These are phyloP conservation scores for Meloidogyne chitwoodi DNA, from an alignment of 1,140 invertebrate species.

Conservation along the genomic window DNA sequence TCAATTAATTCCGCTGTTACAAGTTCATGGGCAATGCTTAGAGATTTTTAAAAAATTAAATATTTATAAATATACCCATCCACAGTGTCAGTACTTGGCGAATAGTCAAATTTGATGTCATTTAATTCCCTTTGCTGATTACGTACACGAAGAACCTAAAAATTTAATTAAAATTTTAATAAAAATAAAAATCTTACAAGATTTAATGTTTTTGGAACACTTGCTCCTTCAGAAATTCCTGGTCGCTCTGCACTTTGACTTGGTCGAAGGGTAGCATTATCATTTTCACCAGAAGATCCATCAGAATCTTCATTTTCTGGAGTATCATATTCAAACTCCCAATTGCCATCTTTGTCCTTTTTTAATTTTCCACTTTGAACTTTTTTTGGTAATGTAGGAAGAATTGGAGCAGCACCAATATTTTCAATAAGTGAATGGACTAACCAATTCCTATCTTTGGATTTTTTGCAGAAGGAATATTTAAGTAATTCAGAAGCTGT, in stretches of 20 bases:
- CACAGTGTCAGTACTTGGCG: constrained; percentile 75
- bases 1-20: constrained; percentile 89
- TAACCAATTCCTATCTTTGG: constrained; percentile 86
- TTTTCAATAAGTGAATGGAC: constrained; percentile 63
- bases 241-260: background rate
- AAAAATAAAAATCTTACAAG: constrained; percentile 34
- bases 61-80: constrained; percentile 68
- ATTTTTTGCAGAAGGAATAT: constrained; percentile 98
- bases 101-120: constrained; percentile 94
- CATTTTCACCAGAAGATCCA: constrained; percentile 12
- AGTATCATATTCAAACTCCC: constrained; percentile 59
- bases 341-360: constrained; percentile 60
- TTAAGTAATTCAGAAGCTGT: constrained; percentile 95
- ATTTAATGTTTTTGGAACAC: constrained; percentile 42
- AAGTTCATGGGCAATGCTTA: constrained; percentile 77
- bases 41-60: background rate
- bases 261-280: constrained; percentile 18
- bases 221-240: constrained; percentile 1
- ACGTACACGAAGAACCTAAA: constrained; percentile 64
- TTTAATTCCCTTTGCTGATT: constrained; percentile 86
- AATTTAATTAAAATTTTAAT: background rate
- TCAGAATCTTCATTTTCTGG: constrained; percentile 41
- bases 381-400: constrained; percentile 47
- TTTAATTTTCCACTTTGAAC: constrained; percentile 58
- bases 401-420: constrained; percentile 44